Evolutionary conservation across 2,113 vertebrate species (phyloP).

Genomic region (Ceyx margarethae): DNA sequence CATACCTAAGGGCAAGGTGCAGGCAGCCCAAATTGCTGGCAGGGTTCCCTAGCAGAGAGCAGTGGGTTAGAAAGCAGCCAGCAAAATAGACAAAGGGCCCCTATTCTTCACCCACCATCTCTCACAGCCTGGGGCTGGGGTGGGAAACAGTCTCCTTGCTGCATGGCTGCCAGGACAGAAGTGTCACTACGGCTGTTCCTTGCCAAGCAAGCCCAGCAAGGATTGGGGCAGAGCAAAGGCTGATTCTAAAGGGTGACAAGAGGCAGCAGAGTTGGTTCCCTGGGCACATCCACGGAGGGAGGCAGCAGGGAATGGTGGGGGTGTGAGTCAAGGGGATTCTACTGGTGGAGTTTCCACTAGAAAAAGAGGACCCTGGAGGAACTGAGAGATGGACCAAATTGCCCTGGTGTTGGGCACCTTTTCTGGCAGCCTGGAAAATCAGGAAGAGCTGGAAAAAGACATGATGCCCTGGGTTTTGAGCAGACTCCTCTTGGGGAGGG

Average conservation of each 20-base stretch:
- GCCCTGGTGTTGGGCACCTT: accelerated
- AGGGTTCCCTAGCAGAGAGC: neutral
- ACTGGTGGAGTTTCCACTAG: too few species aligned
- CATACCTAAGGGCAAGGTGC: accelerated
- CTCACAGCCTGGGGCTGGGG: neutral
- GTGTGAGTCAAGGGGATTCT: neutral
- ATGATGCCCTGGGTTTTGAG: accelerated
- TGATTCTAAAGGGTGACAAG: neutral
- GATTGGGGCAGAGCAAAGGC: accelerated
- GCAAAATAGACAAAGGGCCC: neutral
- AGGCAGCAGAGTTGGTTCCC: neutral
- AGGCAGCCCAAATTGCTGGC: neutral
- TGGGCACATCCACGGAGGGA: neutral
- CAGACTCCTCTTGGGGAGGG: neutral
- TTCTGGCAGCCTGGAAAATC: neutral
- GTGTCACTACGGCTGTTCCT: neutral
- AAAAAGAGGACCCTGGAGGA: neutral
- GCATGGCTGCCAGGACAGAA: accelerated
- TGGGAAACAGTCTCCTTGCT: neutral
- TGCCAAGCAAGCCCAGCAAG: accelerated
- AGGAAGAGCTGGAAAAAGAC: neutral
- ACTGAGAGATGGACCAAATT: neutral
- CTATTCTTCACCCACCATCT: neutral
- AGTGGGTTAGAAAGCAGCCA: neutral
- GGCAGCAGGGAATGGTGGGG: accelerated